Conservation (phyloP, 2,797 vertebrate genomes). For the Antrozous pallidus region DNA sequence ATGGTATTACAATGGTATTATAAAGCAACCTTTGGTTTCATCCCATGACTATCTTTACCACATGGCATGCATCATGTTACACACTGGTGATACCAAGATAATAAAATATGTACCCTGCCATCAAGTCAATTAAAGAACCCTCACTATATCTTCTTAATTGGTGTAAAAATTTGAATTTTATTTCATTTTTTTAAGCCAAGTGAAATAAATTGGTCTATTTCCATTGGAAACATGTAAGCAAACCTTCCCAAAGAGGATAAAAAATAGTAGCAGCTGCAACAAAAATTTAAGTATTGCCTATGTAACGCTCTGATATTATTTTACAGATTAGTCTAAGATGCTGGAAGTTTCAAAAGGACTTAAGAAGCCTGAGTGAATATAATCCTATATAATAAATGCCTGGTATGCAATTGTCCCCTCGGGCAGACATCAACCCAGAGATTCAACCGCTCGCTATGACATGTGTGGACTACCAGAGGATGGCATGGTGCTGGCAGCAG, state of each 20-base stretch:
- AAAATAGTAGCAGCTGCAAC: background rate
- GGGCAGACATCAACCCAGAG: too few relatives aligned
- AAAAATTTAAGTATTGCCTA: background rate
- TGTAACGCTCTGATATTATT: background rate
- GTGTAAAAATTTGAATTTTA: background rate
- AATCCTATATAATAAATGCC: background rate
- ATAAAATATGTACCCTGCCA: background rate
- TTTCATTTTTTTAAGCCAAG: background rate
- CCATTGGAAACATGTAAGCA: background rate
- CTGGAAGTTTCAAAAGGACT: background rate
- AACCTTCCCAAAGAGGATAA: background rate
- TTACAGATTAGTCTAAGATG: background rate
- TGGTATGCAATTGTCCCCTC: too few relatives aligned
- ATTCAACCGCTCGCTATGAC: too few relatives aligned
- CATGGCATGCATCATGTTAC: background rate
- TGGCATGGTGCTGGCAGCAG: too few relatives aligned
- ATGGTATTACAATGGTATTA: background rate
- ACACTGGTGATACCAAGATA: background rate
- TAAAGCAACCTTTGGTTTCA: background rate
- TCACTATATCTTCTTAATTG: background rate
- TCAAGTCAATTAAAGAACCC: background rate
- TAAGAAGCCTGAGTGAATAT: background rate
- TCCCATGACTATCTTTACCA: background rate
- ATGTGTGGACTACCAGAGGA: too few relatives aligned
- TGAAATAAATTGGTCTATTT: background rate